Conservation (phyloP, 2,113 vertebrate genomes). For the Corythornis cristatus region DNA sequence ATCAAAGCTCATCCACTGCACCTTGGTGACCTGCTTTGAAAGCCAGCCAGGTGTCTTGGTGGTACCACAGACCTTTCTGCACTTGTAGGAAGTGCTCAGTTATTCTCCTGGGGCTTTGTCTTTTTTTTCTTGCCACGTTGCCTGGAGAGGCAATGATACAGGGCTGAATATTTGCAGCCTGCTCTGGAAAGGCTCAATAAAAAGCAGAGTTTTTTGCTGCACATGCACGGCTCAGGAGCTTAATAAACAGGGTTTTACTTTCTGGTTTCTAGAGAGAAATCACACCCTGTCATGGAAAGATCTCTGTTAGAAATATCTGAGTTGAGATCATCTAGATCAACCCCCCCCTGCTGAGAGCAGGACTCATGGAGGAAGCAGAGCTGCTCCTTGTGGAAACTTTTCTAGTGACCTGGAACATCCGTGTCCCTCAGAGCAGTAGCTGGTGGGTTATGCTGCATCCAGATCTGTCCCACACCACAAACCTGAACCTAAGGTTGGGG, state of each 20-base stretch:
- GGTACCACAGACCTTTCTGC: not conserved
- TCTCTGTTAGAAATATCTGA: not conserved
- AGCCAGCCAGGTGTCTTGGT: not conserved
- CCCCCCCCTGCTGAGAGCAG: not conserved
- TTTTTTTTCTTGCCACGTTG: constrained; percentile 1
- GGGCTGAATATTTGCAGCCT: constrained; percentile 17
- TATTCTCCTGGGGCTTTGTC: not conserved
- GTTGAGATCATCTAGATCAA: too few relatives aligned
- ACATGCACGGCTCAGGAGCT: not conserved
- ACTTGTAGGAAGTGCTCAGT: not conserved
- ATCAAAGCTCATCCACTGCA: not conserved
- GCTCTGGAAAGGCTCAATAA: constrained; percentile 24
- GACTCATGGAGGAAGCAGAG: not conserved
- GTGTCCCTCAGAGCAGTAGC: fast-evolving
- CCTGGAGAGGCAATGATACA: not conserved
- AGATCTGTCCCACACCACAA: not conserved
- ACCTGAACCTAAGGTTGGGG: not conserved
- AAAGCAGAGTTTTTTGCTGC: not conserved
- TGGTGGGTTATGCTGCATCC: not conserved
- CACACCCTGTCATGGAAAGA: not conserved
- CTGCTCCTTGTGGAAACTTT: not conserved
- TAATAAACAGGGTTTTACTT: constrained; percentile 25
- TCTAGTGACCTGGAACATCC: not conserved
- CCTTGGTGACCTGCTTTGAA: not conserved
- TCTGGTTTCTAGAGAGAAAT: not conserved